Evolutionary conservation across 2,888 invertebrate genomes (phyloP).

Genomic region (Tortrix viridana): DNA sequence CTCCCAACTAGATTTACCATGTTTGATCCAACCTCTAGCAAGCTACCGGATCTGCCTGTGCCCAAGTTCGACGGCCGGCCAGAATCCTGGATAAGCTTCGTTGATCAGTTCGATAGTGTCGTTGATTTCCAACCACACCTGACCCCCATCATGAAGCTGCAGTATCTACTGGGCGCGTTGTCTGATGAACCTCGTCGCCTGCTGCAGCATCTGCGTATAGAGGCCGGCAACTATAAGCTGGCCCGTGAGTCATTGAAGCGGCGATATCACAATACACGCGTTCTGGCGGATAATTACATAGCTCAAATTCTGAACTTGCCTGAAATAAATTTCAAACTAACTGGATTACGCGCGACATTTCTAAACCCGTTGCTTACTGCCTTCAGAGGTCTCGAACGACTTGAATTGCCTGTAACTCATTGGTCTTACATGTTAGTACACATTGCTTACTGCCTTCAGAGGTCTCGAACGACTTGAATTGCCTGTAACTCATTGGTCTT

Average conservation of each 20-base stretch:
- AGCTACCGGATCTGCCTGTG: neutral
- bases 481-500: conserved; percentile 11
- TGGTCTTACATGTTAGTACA: conserved; percentile 16
- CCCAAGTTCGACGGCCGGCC: neutral
- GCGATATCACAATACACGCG: neutral
- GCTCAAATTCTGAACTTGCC: neutral
- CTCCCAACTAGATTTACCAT: neutral
- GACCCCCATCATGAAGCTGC: neutral
- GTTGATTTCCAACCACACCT: neutral
- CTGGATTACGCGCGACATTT: neutral
- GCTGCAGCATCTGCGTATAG: neutral
- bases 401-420: neutral
- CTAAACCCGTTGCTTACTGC: neutral
- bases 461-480: neutral
- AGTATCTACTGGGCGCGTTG: neutral
- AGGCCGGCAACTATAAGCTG: neutral
- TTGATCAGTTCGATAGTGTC: conserved; percentile 2
- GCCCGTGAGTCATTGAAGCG: neutral
- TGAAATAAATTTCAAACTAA: neutral
- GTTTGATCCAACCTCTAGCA: neutral
- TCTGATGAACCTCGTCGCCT: neutral
- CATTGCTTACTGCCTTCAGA: neutral
- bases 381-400: neutral
- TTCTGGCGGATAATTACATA: neutral
- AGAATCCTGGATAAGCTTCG: neutral